phyloP scores from a whole-genome alignment of 2,888 invertebrate genomes.

The Cenopis cana region DNA sequence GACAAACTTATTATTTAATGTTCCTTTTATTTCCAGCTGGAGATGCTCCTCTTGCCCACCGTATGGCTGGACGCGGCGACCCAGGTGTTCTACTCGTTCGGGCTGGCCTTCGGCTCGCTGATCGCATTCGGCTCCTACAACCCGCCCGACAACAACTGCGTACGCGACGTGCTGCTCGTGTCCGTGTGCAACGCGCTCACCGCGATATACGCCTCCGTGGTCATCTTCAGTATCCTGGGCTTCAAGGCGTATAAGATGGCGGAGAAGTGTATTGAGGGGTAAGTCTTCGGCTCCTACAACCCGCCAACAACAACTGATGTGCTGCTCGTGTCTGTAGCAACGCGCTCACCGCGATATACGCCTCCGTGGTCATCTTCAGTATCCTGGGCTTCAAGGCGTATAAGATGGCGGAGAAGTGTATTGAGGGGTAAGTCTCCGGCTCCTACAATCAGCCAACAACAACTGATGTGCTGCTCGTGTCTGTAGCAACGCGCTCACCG shows the following conservation, averaged over 20 bases:
- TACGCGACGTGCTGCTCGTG: constrained; percentile 95
- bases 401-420: too few relatives aligned
- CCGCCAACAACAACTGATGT: constrained; percentile 70
- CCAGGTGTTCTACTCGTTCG: constrained; percentile 98
- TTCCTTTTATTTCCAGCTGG: constrained; percentile 84
- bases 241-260: constrained; percentile 97
- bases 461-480: constrained; percentile 90
- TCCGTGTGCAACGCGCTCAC: constrained; percentile 97
- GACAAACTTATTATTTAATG: not conserved
- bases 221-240: constrained; percentile 97
- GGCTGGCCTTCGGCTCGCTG: constrained; percentile 96
- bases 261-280: constrained; percentile 90
- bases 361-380: constrained; percentile 79
- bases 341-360: constrained; percentile 97
- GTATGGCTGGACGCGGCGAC: constrained; percentile 99
- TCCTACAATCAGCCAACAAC: not conserved
- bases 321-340: constrained; percentile 94
- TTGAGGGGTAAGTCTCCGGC: constrained; percentile 62
- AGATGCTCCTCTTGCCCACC: constrained; percentile 93
- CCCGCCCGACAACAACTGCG: constrained; percentile 97
- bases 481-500: constrained; percentile 95
- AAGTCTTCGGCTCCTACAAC: constrained; percentile 51
- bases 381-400: constrained; percentile 81
- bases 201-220: constrained; percentile 97
- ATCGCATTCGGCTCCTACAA: constrained; percentile 99